Percentiles rank a stretch among this genome's conserved stretches.
phyloP scores from a whole-genome alignment of 2,797 vertebrate genomes.

The Enteromius paludinosus region DNA sequence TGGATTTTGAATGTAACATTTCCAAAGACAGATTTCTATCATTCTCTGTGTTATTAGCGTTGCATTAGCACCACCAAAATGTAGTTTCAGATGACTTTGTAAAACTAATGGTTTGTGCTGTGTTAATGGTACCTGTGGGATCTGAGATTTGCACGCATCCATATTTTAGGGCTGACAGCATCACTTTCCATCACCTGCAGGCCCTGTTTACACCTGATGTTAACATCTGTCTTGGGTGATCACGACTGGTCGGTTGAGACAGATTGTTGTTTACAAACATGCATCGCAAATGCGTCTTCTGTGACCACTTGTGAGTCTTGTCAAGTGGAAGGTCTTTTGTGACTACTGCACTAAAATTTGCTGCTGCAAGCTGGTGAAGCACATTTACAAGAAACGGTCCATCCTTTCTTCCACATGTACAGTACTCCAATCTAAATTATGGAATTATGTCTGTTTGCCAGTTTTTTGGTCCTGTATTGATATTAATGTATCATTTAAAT shows the following conservation, averaged over 20 bases:
- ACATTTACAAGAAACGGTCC: background rate
- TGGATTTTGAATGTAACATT: background rate
- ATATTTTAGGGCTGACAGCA: constrained; percentile 9
- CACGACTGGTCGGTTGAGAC: background rate
- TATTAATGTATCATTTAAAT: background rate
- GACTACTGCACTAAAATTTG: background rate
- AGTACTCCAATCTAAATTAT: background rate
- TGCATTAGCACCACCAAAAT: background rate
- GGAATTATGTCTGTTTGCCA: background rate
- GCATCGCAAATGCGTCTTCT: background rate
- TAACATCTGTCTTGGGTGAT: constrained; percentile 25
- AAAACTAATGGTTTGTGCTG: constrained; percentile 1
- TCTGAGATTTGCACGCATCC: constrained; percentile 1
- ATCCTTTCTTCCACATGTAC: background rate
- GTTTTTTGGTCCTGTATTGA: too few species aligned
- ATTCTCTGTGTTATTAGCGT: background rate
- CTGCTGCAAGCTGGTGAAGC: background rate
- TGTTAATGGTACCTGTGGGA: constrained; percentile 23
- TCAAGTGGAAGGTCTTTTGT: background rate
- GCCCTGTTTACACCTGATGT: constrained; percentile 6
- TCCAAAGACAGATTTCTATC: background rate
- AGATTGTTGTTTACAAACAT: constrained; percentile 18
- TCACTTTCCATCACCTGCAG: constrained; percentile 19
- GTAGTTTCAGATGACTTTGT: background rate
- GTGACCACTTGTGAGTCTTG: background rate